These are phyloP conservation scores for Coreius guichenoti DNA, from an alignment of 2,797 vertebrate species.

Conservation along the genomic window DNA sequence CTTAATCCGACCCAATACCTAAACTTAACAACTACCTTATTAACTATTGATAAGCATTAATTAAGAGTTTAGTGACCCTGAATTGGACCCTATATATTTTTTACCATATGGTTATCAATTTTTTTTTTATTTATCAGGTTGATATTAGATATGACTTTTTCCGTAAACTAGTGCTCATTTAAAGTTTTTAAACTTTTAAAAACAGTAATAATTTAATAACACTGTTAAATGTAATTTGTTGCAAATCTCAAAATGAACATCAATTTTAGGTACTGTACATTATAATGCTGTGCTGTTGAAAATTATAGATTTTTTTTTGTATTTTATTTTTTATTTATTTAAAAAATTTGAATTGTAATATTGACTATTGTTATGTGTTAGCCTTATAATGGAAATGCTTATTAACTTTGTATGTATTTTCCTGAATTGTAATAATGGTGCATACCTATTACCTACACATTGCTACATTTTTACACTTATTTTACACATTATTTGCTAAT, in stretches of 20 bases:
- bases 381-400: neutral
- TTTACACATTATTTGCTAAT: neutral
- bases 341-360: neutral
- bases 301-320: no score
- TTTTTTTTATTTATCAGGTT: no score
- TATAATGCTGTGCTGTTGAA: neutral
- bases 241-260: neutral
- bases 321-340: no score
- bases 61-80: no score
- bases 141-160: no score
- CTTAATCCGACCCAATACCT: no score
- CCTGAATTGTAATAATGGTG: neutral
- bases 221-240: neutral
- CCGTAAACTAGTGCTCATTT: neutral
- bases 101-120: no score
- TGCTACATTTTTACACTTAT: neutral
- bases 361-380: neutral
- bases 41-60: no score
- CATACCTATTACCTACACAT: neutral
- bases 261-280: neutral
- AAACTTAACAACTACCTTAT: no score
- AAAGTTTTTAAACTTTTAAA: neutral
- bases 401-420: neutral
- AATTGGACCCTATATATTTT: no score
- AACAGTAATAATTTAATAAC: no score